A percentile compares a stretch with the other conserved stretches of the same genome.
Evolutionary conservation across 2,113 vertebrate species (phyloP).

Genomic region (Dermatemys mawii): DNA sequence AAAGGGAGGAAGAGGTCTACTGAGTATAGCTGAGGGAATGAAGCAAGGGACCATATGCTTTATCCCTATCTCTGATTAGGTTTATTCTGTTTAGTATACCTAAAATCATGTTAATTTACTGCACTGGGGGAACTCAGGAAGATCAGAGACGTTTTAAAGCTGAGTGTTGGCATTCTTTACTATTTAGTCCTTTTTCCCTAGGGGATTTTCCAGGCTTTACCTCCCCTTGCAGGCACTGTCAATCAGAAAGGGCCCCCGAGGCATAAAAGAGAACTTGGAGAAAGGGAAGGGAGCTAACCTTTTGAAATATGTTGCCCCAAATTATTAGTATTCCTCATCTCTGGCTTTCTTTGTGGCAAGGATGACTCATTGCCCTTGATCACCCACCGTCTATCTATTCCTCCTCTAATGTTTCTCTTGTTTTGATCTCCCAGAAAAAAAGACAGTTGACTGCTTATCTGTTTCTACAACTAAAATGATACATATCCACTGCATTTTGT

Average conservation of each 20-base stretch:
- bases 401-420: conserved; percentile 41
- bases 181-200: conserved; percentile 17
- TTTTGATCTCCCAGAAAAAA: conserved; percentile 32
- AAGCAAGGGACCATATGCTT: not conserved
- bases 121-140: not conserved
- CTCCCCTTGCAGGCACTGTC: not conserved
- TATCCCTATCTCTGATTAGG: not conserved
- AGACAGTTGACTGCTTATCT: conserved; percentile 48
- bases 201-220: conserved; percentile 5
- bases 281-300: conserved; percentile 20
- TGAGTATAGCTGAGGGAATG: not conserved
- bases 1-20: not conserved
- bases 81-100: not conserved
- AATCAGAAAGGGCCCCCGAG: conserved; percentile 8
- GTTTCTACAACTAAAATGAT: conserved; percentile 43
- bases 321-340: conserved; percentile 53
- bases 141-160: not conserved
- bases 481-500: conserved; percentile 47
- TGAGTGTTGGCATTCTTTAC: not conserved
- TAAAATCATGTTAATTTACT: not conserved
- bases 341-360: conserved; percentile 33
- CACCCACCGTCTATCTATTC: conserved; percentile 60
- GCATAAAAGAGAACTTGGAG: conserved; percentile 41
- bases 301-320: conserved; percentile 48
- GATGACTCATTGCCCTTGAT: conserved; percentile 63